Evolutionary conservation across 2,113 vertebrate genomes (phyloP), one percentile per base, ranked within the genome.

Genomic region (Sinocyclocheilus grahami): DNA sequence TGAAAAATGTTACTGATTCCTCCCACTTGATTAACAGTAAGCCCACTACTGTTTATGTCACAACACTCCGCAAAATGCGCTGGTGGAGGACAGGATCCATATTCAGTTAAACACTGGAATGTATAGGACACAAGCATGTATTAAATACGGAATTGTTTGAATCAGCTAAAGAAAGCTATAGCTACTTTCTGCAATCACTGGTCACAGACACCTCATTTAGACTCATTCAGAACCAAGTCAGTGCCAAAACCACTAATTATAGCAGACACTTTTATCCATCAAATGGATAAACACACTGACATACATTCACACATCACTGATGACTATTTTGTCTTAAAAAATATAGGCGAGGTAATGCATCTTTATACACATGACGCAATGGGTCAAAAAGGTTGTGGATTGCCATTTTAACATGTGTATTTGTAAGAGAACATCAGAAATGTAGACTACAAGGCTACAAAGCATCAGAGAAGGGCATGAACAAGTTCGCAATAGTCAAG

Each of bases 1-100:
- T 91, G 86, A 90, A 84, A 94, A 93, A 92, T 91, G 90, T 91
- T 91, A 92, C 90, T 62, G 90, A 93, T 93, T 92, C 91, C 88
- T 92, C 90, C 92, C 91, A 94, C 93, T 93, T 92, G 91, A 94
- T 90, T 89, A 89, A 92, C 83, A 90, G 86, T 89, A 86, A 87
- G 90, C 88, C 87, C 91, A 92, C 91, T 88, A 86, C 91, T 86
- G 86, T 88, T 91, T 11, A 84, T 90, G 89, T 92, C 92, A 91
- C 91, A 93, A 88, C 91, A 87, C 93, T 93, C 87, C 81, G 92
- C 87, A 87, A 88, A 88, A 88, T 89, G 91, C 87, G 87, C 79
- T 87, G 90, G 89, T 37, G n/a, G 46, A 13, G 18, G 24, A 74
- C 37, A 71, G 65, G 42, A n/a, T 51, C 39, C 46, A 60, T 85